Conservation (phyloP, 2,797 vertebrate genomes). For the Chaunax sp. region DNA sequence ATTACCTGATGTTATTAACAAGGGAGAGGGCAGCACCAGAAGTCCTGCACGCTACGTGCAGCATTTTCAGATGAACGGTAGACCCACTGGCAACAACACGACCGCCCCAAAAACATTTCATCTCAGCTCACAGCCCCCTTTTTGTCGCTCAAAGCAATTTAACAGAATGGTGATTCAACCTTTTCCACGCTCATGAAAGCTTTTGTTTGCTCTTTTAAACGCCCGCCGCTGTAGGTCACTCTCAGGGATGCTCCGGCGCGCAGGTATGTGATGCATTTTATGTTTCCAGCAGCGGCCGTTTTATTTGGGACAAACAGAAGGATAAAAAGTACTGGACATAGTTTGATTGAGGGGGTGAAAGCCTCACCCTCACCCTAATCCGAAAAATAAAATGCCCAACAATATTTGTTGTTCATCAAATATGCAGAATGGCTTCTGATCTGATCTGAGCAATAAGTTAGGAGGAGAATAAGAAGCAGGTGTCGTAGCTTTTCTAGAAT, state of each 20-base stretch:
- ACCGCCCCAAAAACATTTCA: slow-evolving; percentile 33
- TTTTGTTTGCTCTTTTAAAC: slow-evolving; percentile 53
- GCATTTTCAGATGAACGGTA: slow-evolving; percentile 15
- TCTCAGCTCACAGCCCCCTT: slow-evolving; percentile 23
- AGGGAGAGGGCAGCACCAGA: slow-evolving; percentile 5
- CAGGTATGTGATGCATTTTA: slow-evolving; percentile 38
- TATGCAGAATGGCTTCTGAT: no score
- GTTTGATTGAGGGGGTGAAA: slow-evolving; percentile 17
- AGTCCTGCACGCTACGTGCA: slow-evolving; percentile 8
- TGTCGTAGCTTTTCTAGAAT: no score
- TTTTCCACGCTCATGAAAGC: slow-evolving; percentile 39
- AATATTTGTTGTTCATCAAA: no score
- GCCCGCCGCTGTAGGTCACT: slow-evolving; percentile 24
- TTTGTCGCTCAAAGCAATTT: slow-evolving; percentile 43
- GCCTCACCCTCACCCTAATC: no score
- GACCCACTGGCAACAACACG: slow-evolving; percentile 14
- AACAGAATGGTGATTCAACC: slow-evolving; percentile 40
- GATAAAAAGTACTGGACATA: background rate
- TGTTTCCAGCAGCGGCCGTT: slow-evolving; percentile 19
- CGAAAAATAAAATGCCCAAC: no score
- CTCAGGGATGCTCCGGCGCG: slow-evolving; percentile 2
- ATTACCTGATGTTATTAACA: slow-evolving; percentile 14
- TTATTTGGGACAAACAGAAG: slow-evolving; percentile 36
- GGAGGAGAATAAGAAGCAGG: no score
- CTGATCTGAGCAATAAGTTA: no score